Base-by-base conservation (phyloP, 2,113 vertebrate genomes). In the Psephotus haematonotus region DNA sequence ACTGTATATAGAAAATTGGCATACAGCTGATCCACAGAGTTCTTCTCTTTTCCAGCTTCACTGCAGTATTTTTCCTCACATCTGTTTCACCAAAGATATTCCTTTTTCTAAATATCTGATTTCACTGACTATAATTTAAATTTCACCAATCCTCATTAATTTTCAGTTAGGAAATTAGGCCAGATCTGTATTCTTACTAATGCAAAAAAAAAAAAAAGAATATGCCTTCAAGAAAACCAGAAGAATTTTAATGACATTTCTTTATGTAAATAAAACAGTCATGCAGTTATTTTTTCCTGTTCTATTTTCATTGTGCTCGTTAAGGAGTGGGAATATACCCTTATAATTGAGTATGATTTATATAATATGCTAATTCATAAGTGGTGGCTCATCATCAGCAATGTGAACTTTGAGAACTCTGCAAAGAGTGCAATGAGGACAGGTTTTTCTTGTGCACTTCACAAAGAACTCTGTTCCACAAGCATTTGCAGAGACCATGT, bases 181-280 rank as follows among this genome's bases (percentile, higher is more conserved):
- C 96, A 97, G 94, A 96, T 95, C 94, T 93, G 83, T 88, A 89
- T 93, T 95, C 71, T 91, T 96, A 83, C 91, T 86, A 95, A 96
- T 89, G 77, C 9, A 57, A 91, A 90, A 57, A 91, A 90, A 96
- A 96, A 91, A 90, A 57, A 91, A 90, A 96, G 95, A 86, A 93
- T 86, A 49, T 93, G 96, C 95, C 96, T 96, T 90, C 72, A 96
- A 95, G 88, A 97, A 96, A 95, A 97, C 97, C 95, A 95, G 95
- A 97, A 94, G 96, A 96, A 97, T 97, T 93, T 97, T 97, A 97
- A 97, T 97, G 88, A 89, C 83, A 96, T 92, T 49, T 88, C 84
- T 96, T 94, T 97, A 97, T 95, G 83, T 96, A 96, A 97, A 97
- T 95, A 95, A 96, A 97, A 84, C 88, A 95, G 92, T 96, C 92